A percentile compares a stretch with the other conserved stretches of the same genome.
Evolutionary conservation across 2,113 vertebrate genomes (phyloP).

Genomic region (Xenopus laevis): DNA sequence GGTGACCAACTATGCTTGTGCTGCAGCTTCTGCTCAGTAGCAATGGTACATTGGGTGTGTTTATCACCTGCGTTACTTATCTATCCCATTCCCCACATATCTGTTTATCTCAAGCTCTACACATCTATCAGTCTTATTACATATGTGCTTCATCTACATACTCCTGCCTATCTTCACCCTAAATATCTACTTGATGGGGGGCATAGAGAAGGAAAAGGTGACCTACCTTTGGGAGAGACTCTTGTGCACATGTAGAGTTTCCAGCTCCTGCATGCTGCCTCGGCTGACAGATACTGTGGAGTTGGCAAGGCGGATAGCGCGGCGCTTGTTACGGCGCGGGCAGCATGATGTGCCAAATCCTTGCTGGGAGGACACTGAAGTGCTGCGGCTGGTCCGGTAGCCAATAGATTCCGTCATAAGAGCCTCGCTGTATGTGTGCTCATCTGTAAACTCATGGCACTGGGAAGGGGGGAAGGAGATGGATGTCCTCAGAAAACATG

Average conservation of each 20-base stretch:
- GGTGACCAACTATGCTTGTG: too few species aligned
- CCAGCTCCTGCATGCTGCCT: constrained; percentile 83
- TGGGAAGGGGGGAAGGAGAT: constrained; percentile 46
- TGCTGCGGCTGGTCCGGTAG: constrained; percentile 81
- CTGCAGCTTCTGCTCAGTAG: too few species aligned
- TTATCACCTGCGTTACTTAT: too few species aligned
- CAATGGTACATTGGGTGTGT: too few species aligned
- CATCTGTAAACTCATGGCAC: constrained; percentile 87
- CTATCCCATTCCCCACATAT: too few species aligned
- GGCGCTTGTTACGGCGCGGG: constrained; percentile 71
- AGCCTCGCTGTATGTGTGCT: constrained; percentile 80
- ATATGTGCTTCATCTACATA: too few species aligned
- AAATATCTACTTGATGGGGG: too few species aligned
- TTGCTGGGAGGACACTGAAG: constrained; percentile 83
- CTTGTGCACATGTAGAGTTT: constrained; percentile 69
- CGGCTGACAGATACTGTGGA: constrained; percentile 82
- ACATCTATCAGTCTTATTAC: too few species aligned
- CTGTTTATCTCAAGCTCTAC: too few species aligned
- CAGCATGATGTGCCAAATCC: constrained; percentile 73
- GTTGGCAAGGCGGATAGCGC: constrained; percentile 80
- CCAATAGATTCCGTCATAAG: constrained; percentile 77
- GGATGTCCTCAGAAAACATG: neutral
- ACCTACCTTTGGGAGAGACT: constrained; percentile 70
- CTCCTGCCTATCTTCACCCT: too few species aligned
- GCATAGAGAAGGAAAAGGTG: too few species aligned